Evolutionary conservation across 2,797 vertebrate species (phyloP).

Genomic region (Danio kyathit): DNA sequence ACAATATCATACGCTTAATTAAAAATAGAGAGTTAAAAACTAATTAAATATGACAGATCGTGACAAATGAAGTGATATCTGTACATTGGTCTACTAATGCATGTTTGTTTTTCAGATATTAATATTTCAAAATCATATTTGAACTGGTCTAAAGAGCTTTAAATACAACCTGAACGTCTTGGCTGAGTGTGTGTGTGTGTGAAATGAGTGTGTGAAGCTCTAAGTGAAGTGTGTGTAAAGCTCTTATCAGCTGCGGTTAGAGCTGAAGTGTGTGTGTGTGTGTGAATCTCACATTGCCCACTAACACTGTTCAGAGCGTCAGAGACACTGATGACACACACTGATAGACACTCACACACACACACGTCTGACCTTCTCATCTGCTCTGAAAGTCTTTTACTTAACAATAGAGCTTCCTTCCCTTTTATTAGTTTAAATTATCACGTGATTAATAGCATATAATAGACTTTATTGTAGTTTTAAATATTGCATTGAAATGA

Average conservation of each 20-base stretch:
- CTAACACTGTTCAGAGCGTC: constrained; percentile 36
- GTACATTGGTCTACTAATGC: too few species aligned
- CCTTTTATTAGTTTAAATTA: too few species aligned
- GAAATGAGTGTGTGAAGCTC: neutral
- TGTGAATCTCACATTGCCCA: constrained; percentile 46
- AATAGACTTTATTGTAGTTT: too few species aligned
- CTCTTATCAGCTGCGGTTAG: constrained; percentile 26
- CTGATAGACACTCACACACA: constrained; percentile 44
- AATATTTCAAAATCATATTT: too few species aligned
- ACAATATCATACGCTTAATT: too few species aligned
- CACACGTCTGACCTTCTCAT: neutral
- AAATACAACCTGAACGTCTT: neutral
- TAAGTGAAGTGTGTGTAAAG: neutral
- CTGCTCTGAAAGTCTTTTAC: neutral
- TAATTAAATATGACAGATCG: too few species aligned
- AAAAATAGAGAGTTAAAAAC: too few species aligned
- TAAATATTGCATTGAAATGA: too few species aligned
- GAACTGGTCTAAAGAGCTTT: neutral
- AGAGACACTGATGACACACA: constrained; percentile 55
- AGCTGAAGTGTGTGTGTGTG: neutral
- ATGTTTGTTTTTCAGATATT: too few species aligned
- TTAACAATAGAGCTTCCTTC: too few species aligned
- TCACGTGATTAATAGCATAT: too few species aligned
- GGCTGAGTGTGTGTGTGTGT: neutral
- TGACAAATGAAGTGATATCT: too few species aligned